phyloP scores from a whole-genome alignment of 2,797 vertebrate species.

The Thalassophryne amazonica region DNA sequence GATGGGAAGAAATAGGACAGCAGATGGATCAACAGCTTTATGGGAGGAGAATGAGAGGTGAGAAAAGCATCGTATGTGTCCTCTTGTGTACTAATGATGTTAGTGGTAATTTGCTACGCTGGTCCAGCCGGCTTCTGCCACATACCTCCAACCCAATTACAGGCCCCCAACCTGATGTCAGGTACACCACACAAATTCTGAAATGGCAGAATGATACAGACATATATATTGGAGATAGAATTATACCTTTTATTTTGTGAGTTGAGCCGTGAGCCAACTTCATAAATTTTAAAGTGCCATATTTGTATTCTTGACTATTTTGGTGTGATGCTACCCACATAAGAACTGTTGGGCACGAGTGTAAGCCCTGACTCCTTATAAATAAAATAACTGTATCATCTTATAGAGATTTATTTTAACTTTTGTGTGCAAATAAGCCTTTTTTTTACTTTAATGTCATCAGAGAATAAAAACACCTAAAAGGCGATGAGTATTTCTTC shows the following conservation, averaged over 20 bases:
- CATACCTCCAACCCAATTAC: background rate
- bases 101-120: constrained; percentile 18
- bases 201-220: background rate
- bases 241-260: background rate
- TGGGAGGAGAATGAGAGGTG: constrained; percentile 19
- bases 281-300: constrained; percentile 2
- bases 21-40: constrained; percentile 41
- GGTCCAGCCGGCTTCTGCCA: background rate
- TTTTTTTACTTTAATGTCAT: too few species aligned
- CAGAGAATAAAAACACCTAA: too few species aligned
- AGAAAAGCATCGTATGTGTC: constrained; percentile 23
- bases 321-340: too few species aligned
- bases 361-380: too few species aligned
- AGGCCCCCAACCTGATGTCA: background rate
- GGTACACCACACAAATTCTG: background rate
- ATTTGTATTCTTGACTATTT: background rate
- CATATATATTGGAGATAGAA: too few species aligned
- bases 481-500: too few species aligned
- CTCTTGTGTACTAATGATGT: constrained; percentile 12
- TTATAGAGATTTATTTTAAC: too few species aligned
- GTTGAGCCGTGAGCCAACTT: background rate
- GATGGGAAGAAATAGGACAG: constrained; percentile 28
- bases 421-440: too few species aligned
- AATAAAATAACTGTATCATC: too few species aligned
- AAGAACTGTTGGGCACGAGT: too few species aligned